These are phyloP conservation scores for Pachliopta kotzebuea DNA, from an alignment of 2,888 invertebrate species.

Conservation along the genomic window DNA sequence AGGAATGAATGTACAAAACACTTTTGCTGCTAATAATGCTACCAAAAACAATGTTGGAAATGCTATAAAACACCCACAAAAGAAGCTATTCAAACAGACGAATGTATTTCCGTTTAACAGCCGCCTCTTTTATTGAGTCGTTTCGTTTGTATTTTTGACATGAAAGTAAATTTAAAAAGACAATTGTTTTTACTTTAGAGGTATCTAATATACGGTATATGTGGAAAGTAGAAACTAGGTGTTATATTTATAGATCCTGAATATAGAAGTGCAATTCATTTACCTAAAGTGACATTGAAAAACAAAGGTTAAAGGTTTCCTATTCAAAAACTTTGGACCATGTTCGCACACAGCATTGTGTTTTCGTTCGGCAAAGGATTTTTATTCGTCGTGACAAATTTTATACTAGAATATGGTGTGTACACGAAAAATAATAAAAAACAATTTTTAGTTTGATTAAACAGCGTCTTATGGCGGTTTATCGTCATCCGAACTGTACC, in stretches of 20 bases:
- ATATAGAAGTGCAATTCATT: neutral
- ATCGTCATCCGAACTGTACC: too few relatives aligned
- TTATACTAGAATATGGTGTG: neutral
- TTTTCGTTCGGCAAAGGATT: neutral
- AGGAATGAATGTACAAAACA: neutral
- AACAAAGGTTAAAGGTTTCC: neutral
- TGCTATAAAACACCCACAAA: constrained; percentile 10
- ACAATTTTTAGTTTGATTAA: too few relatives aligned
- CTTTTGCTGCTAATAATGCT: neutral
- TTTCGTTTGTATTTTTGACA: constrained; percentile 14
- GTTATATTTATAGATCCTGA: neutral
- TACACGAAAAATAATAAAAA: neutral
- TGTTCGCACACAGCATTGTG: neutral
- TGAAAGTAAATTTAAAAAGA: constrained; percentile 3
- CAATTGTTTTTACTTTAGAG: constrained; percentile 4
- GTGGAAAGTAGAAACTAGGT: neutral
- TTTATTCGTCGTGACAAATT: neutral
- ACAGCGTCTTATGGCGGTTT: too few relatives aligned
- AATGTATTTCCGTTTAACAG: constrained; percentile 21
- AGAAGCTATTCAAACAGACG: constrained; percentile 9
- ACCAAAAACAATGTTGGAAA: constrained; percentile 2
- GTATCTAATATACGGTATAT: constrained; percentile 12
- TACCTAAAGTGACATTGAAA: neutral
- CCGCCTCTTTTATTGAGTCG: constrained; percentile 8
- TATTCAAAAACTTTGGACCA: neutral